Conservation (phyloP, 2,797 vertebrate species). For the Macrochelys suwanniensis region DNA sequence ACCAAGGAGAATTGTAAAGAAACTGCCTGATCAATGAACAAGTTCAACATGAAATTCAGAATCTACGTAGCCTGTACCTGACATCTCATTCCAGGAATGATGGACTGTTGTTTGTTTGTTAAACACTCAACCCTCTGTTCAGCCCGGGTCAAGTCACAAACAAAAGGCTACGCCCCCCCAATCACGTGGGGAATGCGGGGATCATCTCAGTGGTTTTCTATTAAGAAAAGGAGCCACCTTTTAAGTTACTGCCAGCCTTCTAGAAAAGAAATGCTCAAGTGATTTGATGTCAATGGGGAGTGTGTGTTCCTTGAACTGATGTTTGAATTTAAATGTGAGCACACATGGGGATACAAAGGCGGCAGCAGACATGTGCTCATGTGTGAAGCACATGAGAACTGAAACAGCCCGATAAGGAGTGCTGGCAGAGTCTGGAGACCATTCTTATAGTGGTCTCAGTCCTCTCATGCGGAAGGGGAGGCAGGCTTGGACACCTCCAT, state of each 20-base stretch:
- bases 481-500: too few relatives aligned
- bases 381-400: background rate
- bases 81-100: background rate
- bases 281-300: fast-evolving
- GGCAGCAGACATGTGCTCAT: too few relatives aligned
- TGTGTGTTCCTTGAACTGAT: background rate
- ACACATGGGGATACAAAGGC: background rate
- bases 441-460: background rate
- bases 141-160: background rate
- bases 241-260: background rate
- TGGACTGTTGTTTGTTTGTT: background rate
- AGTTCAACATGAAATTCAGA: background rate
- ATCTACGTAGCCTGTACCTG: background rate
- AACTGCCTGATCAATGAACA: background rate
- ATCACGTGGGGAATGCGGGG: background rate
- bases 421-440: background rate
- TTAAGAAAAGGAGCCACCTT: too few relatives aligned
- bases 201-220: background rate
- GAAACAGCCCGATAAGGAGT: background rate
- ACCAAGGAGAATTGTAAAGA: background rate
- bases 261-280: fast-evolving
- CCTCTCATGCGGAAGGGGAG: background rate
- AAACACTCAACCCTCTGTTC: fast-evolving
- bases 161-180: fast-evolving
- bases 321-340: background rate